Conservation (phyloP, 2,113 vertebrate genomes). For the Chloropsis hardwickii region DNA sequence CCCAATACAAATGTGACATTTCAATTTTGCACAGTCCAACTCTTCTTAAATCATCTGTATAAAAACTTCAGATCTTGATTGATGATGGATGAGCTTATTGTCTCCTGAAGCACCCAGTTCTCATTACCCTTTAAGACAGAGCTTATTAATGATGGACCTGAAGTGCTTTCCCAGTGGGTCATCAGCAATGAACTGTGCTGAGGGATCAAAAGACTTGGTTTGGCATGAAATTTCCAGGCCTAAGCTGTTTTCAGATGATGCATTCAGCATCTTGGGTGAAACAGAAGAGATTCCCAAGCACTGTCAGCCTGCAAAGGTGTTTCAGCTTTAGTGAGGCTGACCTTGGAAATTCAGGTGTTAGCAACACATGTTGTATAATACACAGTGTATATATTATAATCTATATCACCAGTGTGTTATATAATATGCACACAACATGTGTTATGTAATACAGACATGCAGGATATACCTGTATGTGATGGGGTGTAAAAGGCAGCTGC, state of each 20-base stretch:
- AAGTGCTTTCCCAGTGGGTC: slow-evolving; percentile 68
- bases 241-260: slow-evolving; percentile 28
- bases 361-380: fast-evolving
- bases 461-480: neutral
- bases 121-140: slow-evolving; percentile 74
- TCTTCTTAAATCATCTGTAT: slow-evolving; percentile 80
- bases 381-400: too few relatives aligned
- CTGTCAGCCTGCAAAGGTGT: neutral
- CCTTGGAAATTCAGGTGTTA: neutral
- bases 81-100: slow-evolving; percentile 78
- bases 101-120: slow-evolving; percentile 69
- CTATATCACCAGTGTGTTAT: too few relatives aligned
- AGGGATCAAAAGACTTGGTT: slow-evolving; percentile 54
- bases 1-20: slow-evolving; percentile 81
- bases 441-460: fast-evolving
- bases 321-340: neutral
- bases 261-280: slow-evolving; percentile 33
- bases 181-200: slow-evolving; percentile 60
- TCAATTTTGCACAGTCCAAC: slow-evolving; percentile 78
- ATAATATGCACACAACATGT: fast-evolving
- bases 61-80: slow-evolving; percentile 78
- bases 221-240: slow-evolving; percentile 51
- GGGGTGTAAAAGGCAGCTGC: neutral
- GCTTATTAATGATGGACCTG: slow-evolving; percentile 74
- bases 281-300: neutral